These are phyloP conservation scores for Lophura swinhoii DNA, from an alignment of 2,797 vertebrate genomes.

Conservation along the genomic window DNA sequence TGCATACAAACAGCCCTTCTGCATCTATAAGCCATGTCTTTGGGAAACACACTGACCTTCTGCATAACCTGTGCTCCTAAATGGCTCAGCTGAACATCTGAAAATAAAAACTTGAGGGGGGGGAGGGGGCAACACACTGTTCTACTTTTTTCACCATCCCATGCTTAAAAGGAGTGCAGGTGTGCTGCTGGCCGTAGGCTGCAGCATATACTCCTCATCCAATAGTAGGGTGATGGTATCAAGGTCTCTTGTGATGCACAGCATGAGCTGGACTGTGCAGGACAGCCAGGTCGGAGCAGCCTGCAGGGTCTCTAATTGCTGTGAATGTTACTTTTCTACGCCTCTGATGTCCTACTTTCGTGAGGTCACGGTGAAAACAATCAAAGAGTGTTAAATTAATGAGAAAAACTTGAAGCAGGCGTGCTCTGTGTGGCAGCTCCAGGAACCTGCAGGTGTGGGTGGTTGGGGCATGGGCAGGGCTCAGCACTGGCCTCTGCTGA, in stretches of 20 bases:
- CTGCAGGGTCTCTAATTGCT: not conserved
- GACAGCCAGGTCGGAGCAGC: accelerated
- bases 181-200: not conserved
- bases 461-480: accelerated
- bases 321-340: accelerated
- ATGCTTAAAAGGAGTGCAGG: not conserved
- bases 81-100: accelerated
- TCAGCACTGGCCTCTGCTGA: not conserved
- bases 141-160: not conserved
- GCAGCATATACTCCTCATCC: not conserved
- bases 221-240: not conserved
- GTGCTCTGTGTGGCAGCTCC: not conserved
- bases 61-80: not conserved
- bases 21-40: accelerated
- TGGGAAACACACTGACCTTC: accelerated
- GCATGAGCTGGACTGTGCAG: not conserved
- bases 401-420: not conserved
- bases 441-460: accelerated
- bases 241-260: accelerated
- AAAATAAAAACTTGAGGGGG: not conserved
- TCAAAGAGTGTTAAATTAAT: accelerated
- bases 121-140: not conserved
- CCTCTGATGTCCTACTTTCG: not conserved
- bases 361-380: accelerated
- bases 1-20: accelerated